Evolutionary conservation across 2,113 vertebrate genomes (phyloP).

Genomic region (Aythya baeri): DNA sequence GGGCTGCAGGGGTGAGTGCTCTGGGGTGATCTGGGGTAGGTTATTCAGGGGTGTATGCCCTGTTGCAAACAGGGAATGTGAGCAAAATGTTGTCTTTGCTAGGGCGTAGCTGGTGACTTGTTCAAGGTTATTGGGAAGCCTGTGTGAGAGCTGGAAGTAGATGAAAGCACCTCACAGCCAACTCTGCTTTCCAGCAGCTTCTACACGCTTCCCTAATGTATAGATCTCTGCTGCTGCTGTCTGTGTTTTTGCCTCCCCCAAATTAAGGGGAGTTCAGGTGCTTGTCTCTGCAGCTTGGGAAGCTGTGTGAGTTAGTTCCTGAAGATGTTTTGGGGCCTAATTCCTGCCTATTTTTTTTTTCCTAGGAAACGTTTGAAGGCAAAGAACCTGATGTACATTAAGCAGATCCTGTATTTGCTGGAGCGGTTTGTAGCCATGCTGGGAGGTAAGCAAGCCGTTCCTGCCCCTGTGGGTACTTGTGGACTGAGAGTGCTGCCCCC

Average conservation of each 20-base stretch:
- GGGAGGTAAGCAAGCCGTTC: slow-evolving; percentile 82
- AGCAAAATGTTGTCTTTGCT: neutral
- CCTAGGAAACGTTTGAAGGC: slow-evolving; percentile 91
- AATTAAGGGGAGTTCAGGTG: neutral
- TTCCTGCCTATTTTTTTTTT: neutral
- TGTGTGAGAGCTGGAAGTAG: neutral
- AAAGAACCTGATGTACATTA: slow-evolving; percentile 98
- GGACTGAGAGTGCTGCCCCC: neutral
- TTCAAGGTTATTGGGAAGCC: neutral
- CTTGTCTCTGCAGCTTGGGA: neutral
- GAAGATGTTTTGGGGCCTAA: neutral
- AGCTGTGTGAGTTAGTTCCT: neutral
- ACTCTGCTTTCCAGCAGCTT: neutral
- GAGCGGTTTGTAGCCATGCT: slow-evolving; percentile 85
- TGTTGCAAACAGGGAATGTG: neutral
- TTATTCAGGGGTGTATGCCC: neutral
- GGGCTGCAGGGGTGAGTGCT: neutral
- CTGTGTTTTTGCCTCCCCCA: neutral
- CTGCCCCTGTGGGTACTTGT: rapidly evolving
- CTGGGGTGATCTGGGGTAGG: neutral
- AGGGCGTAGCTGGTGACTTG: neutral
- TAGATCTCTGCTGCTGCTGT: neutral
- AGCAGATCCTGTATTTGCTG: slow-evolving; percentile 92
- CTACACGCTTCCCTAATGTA: neutral
- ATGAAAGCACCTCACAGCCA: neutral